phyloP scores from a whole-genome alignment of 2,797 vertebrate genomes.

The Macropodus opercularis region DNA sequence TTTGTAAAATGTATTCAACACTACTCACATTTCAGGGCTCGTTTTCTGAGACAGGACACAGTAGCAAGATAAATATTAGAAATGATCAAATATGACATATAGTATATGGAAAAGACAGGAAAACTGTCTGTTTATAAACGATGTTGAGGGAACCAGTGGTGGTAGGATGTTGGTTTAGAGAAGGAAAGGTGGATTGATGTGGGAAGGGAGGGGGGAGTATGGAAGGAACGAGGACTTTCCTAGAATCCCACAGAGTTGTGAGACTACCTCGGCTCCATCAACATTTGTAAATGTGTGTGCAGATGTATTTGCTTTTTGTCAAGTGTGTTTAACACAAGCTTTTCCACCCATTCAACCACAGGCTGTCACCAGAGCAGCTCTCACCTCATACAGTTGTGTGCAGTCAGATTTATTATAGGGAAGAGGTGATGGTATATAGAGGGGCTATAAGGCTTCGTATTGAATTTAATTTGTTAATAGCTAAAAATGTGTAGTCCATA shows the following conservation, averaged over 20 bases:
- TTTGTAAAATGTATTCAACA: constrained; percentile 3
- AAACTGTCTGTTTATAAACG: constrained; percentile 34
- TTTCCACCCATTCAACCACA: constrained; percentile 59
- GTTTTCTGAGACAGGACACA: constrained; percentile 4
- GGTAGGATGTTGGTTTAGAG: constrained; percentile 35
- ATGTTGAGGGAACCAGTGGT: constrained; percentile 25
- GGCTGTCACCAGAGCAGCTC: constrained; percentile 41
- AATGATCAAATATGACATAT: constrained; percentile 29
- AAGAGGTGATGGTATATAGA: constrained; percentile 31
- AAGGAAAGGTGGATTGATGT: constrained; percentile 49
- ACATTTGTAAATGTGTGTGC: constrained; percentile 41
- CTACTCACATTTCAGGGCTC: constrained; percentile 3
- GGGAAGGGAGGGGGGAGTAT: constrained; percentile 33
- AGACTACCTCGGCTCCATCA: constrained; percentile 59
- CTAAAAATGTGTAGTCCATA: constrained; percentile 28
- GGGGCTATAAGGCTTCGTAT: not conserved
- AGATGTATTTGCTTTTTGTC: constrained; percentile 20
- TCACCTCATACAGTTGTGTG: constrained; percentile 30
- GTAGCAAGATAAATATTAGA: constrained; percentile 15
- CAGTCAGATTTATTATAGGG: constrained; percentile 44
- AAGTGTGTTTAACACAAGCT: constrained; percentile 31
- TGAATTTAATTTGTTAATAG: constrained; percentile 31
- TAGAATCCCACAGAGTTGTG: constrained; percentile 39
- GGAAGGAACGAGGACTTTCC: constrained; percentile 54
- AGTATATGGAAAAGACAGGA: constrained; percentile 40